Conservation (phyloP, 2,888 invertebrate species). For the Noctua pronuba region DNA sequence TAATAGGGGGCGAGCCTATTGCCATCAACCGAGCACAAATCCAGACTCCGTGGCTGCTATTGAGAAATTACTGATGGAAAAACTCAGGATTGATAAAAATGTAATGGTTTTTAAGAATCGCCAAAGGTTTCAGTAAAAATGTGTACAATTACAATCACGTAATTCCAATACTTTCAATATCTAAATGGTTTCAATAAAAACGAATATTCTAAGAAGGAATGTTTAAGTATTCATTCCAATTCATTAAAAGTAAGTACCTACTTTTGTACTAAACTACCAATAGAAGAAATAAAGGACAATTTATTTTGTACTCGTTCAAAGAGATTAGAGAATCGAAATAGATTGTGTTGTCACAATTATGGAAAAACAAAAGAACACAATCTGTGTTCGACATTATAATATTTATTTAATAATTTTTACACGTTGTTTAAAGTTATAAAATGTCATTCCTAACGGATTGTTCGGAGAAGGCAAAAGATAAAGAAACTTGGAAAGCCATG, state of each 20-base stretch:
- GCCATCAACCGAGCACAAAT: not conserved
- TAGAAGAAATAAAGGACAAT: slow-evolving; percentile 21
- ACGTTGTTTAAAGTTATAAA: no score
- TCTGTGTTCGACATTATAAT: slow-evolving; percentile 9
- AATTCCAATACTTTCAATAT: not conserved
- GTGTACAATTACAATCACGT: not conserved
- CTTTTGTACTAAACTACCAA: slow-evolving; percentile 19
- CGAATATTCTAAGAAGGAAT: slow-evolving; percentile 2
- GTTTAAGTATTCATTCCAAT: slow-evolving; percentile 13
- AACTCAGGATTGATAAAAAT: not conserved
- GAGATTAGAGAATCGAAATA: slow-evolving; percentile 6
- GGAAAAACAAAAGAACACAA: not conserved
- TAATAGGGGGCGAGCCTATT: not conserved
- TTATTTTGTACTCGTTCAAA: slow-evolving; percentile 29
- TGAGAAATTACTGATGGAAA: not conserved
- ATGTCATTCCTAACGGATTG: no score
- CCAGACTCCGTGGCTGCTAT: not conserved
- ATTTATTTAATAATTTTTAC: no score
- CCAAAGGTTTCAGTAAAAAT: not conserved
- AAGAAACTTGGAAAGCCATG: not conserved
- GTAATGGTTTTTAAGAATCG: not conserved
- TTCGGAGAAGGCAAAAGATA: not conserved
- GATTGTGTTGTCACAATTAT: slow-evolving; percentile 32
- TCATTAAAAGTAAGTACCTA: slow-evolving; percentile 13
- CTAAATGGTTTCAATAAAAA: slow-evolving; percentile 11